Base-by-base conservation (phyloP, 2,113 vertebrate genomes). In the Chloropsis hardwickii region DNA sequence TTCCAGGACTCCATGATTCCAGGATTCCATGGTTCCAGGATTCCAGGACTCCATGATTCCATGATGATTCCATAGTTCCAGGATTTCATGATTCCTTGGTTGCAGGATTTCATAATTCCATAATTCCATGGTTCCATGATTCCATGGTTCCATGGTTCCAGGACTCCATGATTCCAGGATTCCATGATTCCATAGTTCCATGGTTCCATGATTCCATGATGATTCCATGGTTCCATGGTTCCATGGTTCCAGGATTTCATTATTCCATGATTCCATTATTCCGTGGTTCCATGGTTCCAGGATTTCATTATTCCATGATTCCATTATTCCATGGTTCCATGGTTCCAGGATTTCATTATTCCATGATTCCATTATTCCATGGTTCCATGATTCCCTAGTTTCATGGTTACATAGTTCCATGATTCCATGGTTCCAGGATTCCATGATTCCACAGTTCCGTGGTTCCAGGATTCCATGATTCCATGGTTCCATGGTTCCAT, bases 81-180 rank as follows among this genome's bases (percentile, higher is more conserved):
- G 9, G 8, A 4, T 40, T 61, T 17, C 31, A 12, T 5, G 10
- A 4, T 5, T 25, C 23, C 58, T 39, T 1, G 25, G 3, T 61
- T 40, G 25, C 24, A 19, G 2, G 5, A 2, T 19, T 47, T 23
- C 16, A 14, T 5, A 5, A 1, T 21, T 48, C 12, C 18, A 14
- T 3, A 1, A 3, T 28, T 35, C 33, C 6, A 23, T 0, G 8
- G 3, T 10, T 53, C 20, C 28, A 31, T 1, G 14, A 0, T 37
- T 20, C 24, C 17, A 35, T 3, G 6, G 8, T 27, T 20, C 23
- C 44, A 65, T 2, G 4, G 0, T 31, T 44, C 39, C 28, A 31
- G 1, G 4, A 11, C 23, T 66, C 25, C 25, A 8, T 0, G 21
- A 15, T 45, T 25, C 12, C 11, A 37, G 0, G 23, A 3, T 13